Evolutionary conservation across 2,113 vertebrate species (phyloP), one percentile per base, ranked within the genome.

Genomic region (Bubo bubo): DNA sequence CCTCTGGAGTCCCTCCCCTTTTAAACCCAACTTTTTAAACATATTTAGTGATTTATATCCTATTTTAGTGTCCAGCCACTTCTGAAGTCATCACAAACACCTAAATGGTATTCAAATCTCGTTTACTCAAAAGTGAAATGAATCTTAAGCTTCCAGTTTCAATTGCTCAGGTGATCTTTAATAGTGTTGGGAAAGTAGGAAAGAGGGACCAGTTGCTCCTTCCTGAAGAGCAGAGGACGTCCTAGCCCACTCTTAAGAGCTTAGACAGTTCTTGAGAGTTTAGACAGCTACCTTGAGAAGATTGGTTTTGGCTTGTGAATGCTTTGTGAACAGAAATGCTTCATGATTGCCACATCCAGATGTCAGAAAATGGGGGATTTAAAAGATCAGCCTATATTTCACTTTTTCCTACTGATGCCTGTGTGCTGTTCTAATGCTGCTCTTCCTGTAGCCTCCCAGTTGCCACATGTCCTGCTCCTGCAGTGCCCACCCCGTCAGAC

Each of bases 391-490:
- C 1, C 2, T 67, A 58, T 66, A n/a, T 56, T 72, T 82, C 14
- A 66, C 3, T 70, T 96, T 73, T 79, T 92, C 18, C 21, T 70
- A 3, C 6, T 28, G 39, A 53, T 73, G 35, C 4, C 15, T 32
- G 2, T n/a, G 8, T 37, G 39, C 26, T 7, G 2, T 16, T 16
- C n/a, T 24, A 39, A 71, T 16, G 28, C 6, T 20, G 37, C 13
- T 68, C 12, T 26, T 86, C 58, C 37, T 58, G 35, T 37, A 52
- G 13, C 6, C 28, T 88, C 41, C 23, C 35, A 8, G 9, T 8
- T 80, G n/a, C 39, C 0, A 0, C 2, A 6, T 53, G 30, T 9
- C 43, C 11, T 26, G 2, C 14, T 58, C 22, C 12, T 43, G 13
- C 21, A 0, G 1, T 8, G 9, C 21, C 18, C 34, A 8, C 7